These are phyloP conservation scores for Poeciliopsis presidionis DNA, from an alignment of 2,797 vertebrate species.

Conservation along the genomic window DNA sequence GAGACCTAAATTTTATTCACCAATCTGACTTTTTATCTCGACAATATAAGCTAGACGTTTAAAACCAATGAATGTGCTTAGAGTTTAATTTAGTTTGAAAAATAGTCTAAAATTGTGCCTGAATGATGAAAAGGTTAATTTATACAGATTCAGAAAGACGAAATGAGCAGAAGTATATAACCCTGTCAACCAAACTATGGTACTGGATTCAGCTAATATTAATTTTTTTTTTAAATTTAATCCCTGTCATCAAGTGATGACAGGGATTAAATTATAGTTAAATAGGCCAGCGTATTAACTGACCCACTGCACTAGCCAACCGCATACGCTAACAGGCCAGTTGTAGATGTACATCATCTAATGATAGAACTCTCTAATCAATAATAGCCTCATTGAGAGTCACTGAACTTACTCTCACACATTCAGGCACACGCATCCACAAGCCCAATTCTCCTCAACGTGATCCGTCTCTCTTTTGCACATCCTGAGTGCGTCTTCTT, in stretches of 20 bases:
- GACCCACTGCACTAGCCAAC: slow-evolving; percentile 54
- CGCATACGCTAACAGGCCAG: slow-evolving; percentile 24
- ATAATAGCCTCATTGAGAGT: slow-evolving; percentile 58
- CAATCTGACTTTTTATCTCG: not conserved
- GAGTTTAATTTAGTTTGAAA: not conserved
- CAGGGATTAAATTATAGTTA: slow-evolving; percentile 30
- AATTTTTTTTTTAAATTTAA: no score
- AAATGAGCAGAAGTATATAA: not conserved
- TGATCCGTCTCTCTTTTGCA: not conserved
- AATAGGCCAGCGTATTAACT: slow-evolving; percentile 52
- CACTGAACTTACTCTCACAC: slow-evolving; percentile 32
- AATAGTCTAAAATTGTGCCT: not conserved
- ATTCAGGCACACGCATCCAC: slow-evolving; percentile 1
- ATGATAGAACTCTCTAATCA: slow-evolving; percentile 61
- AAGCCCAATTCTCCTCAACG: slow-evolving; percentile 12
- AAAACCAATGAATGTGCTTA: not conserved
- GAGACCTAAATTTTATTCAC: not conserved
- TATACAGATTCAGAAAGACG: not conserved
- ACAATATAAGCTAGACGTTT: not conserved
- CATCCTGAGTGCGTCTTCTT: slow-evolving; percentile 48
- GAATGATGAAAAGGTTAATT: not conserved
- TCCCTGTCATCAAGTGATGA: slow-evolving; percentile 9
- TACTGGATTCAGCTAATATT: not conserved
- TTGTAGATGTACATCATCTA: slow-evolving; percentile 54
- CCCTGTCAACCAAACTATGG: not conserved